These are phyloP conservation scores for Abrostola tripartita DNA, from an alignment of 2,888 invertebrate genomes.

Conservation along the genomic window DNA sequence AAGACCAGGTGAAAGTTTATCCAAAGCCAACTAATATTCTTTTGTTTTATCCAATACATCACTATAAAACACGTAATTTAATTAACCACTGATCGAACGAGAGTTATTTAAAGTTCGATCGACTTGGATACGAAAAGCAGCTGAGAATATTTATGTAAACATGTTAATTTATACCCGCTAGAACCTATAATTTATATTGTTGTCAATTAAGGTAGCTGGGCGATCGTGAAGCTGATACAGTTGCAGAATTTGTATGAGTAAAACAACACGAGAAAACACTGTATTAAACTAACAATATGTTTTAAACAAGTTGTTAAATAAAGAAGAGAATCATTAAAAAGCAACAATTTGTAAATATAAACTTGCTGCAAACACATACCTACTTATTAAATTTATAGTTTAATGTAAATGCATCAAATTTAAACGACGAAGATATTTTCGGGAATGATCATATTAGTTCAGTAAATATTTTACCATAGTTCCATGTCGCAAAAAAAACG, in stretches of 20 bases:
- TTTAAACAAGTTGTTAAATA: too few relatives aligned
- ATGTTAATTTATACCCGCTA: slow-evolving; percentile 7
- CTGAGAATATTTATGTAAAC: slow-evolving; percentile 30
- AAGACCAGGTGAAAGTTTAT: slow-evolving; percentile 32
- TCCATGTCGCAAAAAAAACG: too few relatives aligned
- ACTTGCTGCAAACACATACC: too few relatives aligned
- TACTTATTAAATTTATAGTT: too few relatives aligned
- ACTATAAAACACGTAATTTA: slow-evolving; percentile 13
- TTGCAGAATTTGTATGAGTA: slow-evolving; percentile 11
- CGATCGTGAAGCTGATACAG: slow-evolving; percentile 3
- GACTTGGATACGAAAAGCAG: slow-evolving; percentile 5
- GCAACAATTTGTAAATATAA: too few relatives aligned
- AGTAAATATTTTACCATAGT: too few relatives aligned
- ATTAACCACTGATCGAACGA: slow-evolving; percentile 16
- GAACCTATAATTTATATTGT: slow-evolving; percentile 9
- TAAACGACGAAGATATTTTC: too few relatives aligned
- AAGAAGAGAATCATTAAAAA: too few relatives aligned
- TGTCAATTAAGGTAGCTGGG: slow-evolving; percentile 3
- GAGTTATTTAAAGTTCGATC: slow-evolving; percentile 6
- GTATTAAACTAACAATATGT: too few relatives aligned
- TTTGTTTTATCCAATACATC: slow-evolving; percentile 19
- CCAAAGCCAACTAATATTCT: slow-evolving; percentile 17
- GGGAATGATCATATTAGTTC: too few relatives aligned
- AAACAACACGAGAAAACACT: background rate
- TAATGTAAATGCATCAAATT: too few relatives aligned